These are phyloP conservation scores for Hyperoplus immaculatus DNA, from an alignment of 2,797 vertebrate genomes.

Conservation along the genomic window DNA sequence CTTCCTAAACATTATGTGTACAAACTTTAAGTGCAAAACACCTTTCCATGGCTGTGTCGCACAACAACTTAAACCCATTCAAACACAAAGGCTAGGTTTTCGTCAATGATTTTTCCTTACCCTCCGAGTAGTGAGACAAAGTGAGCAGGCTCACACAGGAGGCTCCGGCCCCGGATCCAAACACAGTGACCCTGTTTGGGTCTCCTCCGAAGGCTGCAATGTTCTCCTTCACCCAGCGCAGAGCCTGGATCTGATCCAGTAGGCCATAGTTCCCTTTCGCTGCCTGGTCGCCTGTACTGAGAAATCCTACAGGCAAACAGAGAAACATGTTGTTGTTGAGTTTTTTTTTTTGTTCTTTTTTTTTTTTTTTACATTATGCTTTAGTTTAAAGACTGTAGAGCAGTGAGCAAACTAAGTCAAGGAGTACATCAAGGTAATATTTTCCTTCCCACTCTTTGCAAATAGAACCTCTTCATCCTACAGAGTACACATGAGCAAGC, in stretches of 20 bases:
- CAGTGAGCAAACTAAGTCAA: constrained; percentile 4
- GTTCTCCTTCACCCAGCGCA: constrained; percentile 98
- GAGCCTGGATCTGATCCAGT: constrained; percentile 96
- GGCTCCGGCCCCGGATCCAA: constrained; percentile 96
- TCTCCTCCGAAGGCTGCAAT: constrained; percentile 95
- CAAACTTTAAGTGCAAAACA: constrained; percentile 9
- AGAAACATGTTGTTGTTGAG: neutral
- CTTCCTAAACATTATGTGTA: neutral
- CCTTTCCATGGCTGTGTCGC: neutral
- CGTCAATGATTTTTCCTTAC: constrained; percentile 75
- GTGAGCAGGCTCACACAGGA: constrained; percentile 97
- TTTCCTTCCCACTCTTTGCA: constrained; percentile 5
- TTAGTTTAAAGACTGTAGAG: neutral
- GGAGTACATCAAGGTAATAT: neutral
- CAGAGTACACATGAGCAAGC: constrained; percentile 9
- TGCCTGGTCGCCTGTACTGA: constrained; percentile 96
- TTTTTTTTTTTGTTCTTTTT: too few species aligned
- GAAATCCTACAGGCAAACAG: constrained; percentile 86
- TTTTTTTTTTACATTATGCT: too few species aligned
- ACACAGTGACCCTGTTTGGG: constrained; percentile 94
- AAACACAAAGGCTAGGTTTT: neutral
- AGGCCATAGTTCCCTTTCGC: constrained; percentile 97
- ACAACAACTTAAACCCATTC: neutral
- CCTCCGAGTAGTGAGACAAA: constrained; percentile 97
- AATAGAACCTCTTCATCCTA: constrained; percentile 1